Base-by-base conservation (phyloP, 2,113 vertebrate genomes). In the Antigone vipio region DNA sequence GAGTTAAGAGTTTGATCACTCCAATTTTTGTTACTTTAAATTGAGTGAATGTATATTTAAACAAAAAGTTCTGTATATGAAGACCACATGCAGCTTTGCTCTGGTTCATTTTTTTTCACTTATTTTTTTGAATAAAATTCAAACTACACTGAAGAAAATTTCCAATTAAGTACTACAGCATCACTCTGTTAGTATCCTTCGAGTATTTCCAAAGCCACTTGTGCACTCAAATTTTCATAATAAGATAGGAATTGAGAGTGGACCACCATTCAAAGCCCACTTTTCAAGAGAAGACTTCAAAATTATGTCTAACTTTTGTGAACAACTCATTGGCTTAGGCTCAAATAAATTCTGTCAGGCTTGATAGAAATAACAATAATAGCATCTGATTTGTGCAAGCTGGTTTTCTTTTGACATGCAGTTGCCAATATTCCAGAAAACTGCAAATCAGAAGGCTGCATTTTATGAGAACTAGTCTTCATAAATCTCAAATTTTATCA, bases 391-490 rank as follows among this genome's bases (percentile, higher is more conserved):
- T 74, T 55, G 40, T 75, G 62, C 53, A 93, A 72, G 45, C 9
- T 91, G 42, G 5, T 89, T 78, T 91, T 75, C 60, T 72, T 86
- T 75, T 66, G 71, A 60, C 44, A 52, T 35, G 32, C 10, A 52
- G 74, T 59, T 91, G 63, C 18, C 87, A 85, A 72, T 73, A 60
- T 64, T 87, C 4, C 59, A 93, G 91, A 73, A 71, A 75, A 9
- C 6, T 87, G 62, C 35, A 78, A 78, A 91, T 68, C 5, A 5
- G 44, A 66, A 79, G 44, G 44, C 60, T 95, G 66, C 88, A 93
- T 89, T 91, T 97, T 96, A 91, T 95, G 89, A 95, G 87, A 78
- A 76, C 49, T 59, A 75, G 44, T 89, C 74, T 91, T 29, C 75
- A 76, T 58, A 77, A 82, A 82, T 82, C 74, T 85, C 42, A 58